phyloP scores from a whole-genome alignment of 2,888 invertebrate genomes.

The Chaetogeoica ovagalla region DNA sequence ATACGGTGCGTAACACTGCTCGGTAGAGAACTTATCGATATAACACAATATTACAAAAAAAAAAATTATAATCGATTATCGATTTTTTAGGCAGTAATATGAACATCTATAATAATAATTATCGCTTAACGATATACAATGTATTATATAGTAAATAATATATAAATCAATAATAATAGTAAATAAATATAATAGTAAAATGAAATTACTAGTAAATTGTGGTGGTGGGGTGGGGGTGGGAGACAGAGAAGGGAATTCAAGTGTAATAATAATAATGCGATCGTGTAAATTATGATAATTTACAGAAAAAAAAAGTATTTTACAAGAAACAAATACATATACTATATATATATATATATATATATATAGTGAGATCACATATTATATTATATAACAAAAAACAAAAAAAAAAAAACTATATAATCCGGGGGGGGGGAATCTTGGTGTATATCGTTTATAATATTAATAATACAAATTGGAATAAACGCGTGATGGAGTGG shows the following conservation, averaged over 20 bases:
- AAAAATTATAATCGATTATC: too few relatives aligned
- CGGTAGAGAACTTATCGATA: too few relatives aligned
- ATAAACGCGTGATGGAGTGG: background rate
- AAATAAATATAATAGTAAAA: background rate
- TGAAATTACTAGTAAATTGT: too few relatives aligned
- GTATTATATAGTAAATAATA: background rate
- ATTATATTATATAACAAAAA: slow-evolving; percentile 21
- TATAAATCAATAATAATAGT: too few relatives aligned
- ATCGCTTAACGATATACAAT: background rate
- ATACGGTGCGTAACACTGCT: too few relatives aligned
- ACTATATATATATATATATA: background rate
- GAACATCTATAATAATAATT: too few relatives aligned
- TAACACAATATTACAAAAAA: too few relatives aligned
- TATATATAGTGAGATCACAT: slow-evolving; percentile 36
- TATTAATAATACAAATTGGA: too few relatives aligned
- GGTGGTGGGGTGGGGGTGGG: too few relatives aligned
- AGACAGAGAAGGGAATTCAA: too few relatives aligned
- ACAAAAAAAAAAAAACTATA: slow-evolving; percentile 27
- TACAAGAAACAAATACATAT: slow-evolving; percentile 41
- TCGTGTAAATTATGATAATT: background rate
- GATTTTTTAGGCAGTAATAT: too few relatives aligned
- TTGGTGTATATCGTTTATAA: background rate
- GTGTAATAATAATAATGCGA: background rate
- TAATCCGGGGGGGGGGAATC: background rate
- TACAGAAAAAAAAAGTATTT: slow-evolving; percentile 26